Evolutionary conservation across 2,888 invertebrate genomes (phyloP), one percentile per base, ranked within the genome.

Genomic region (Tolmerus cingulatus): DNA sequence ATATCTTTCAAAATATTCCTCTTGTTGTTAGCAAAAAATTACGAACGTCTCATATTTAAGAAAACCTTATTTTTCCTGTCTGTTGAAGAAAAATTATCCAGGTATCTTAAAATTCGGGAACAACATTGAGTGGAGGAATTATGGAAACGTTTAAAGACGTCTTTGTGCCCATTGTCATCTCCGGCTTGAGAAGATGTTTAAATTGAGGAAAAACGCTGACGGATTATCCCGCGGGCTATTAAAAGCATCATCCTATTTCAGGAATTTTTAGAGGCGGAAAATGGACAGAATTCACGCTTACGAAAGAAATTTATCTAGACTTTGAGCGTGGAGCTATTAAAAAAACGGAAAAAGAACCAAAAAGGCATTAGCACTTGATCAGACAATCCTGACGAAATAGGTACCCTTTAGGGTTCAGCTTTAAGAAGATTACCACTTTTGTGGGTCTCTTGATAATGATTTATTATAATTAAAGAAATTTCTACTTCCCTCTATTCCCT

Each of bases 381-480:
- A 55, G 55, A 19, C 43, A 46, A 55, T 19, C 55, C 55, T 55
- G 27, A 23, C 27, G 9, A 12, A 19, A 19, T 5, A 46, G 43
- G 78, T 23, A 43, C 43, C 43, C 43, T 46, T 46, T 46, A 4
- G 7, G 16, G 43, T 78, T 40, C 43, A 23, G 43, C 78, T 66
- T 66, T 78, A 78, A 78, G 78, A 78, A 40, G 78, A 78, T 78
- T 78, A 78, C 78, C 37, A 78, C 78, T 30, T 40, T 78, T 40
- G 37, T 78, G 40, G 37, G 23, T 78, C 23, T 16, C 78, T 78
- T 78, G 78, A 78, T 78, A 78, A 78, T 78, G 78, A 78, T 78
- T 78, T 78, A 78, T 78, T 78, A 78, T 78, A 78, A 78, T 78
- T 43, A 46, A 78, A 5, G 78, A 43, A 40, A 46, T 78, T 43